Conservation (phyloP, 2,113 vertebrate genomes). For the Syngnathus typhle region DNA sequence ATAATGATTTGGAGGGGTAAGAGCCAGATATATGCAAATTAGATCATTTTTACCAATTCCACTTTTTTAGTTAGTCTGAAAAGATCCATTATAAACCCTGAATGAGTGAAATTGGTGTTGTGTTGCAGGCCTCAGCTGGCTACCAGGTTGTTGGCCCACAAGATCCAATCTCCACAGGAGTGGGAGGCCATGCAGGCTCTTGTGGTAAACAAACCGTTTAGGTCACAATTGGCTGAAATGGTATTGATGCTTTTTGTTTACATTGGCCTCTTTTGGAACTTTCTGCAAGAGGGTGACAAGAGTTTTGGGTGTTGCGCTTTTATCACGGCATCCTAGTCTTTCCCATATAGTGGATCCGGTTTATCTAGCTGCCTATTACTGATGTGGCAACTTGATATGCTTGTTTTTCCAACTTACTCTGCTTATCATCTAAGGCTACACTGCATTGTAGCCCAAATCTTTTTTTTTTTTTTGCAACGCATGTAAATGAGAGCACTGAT, state of each 20-base stretch:
- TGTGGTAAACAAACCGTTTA: conserved; percentile 68
- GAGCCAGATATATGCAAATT: conserved; percentile 23
- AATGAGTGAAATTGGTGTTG: not conserved
- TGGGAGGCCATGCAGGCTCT: conserved; percentile 97
- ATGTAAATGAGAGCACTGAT: not conserved
- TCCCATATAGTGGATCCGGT: not conserved
- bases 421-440: not conserved
- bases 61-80: not conserved
- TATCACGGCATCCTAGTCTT: not conserved
- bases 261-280: too few relatives aligned
- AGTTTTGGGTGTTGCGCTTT: not conserved
- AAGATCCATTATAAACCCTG: not conserved
- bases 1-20: conserved; percentile 92
- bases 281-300: not conserved
- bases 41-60: not conserved
- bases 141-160: conserved; percentile 92
- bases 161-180: conserved; percentile 98
- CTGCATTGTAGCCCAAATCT: not conserved
- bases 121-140: conserved; percentile 85
- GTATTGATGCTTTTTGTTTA: not conserved
- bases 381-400: not conserved
- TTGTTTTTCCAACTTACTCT: not conserved
- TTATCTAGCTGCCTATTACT: not conserved
- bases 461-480: not conserved
- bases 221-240: not conserved